These are phyloP conservation scores for Xenopus laevis DNA, from an alignment of 2,113 vertebrate species.

Conservation along the genomic window DNA sequence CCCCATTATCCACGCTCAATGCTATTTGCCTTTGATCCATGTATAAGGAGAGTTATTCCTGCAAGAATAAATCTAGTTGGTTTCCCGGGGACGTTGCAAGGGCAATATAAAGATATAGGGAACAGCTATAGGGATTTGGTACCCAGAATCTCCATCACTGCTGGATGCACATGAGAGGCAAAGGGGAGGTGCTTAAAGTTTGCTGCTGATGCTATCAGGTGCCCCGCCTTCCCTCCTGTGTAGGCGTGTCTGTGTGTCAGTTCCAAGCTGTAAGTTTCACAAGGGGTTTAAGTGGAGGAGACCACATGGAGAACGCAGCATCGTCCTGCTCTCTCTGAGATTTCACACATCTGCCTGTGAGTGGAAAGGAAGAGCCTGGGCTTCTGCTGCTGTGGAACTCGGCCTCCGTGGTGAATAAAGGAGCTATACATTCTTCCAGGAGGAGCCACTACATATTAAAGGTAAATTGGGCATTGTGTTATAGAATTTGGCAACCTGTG, in stretches of 20 bases:
- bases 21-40: no score
- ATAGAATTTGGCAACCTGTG: no score
- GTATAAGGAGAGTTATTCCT: no score
- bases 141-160: no score
- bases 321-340: constrained; percentile 6
- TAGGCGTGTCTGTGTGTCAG: constrained; percentile 32
- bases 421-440: constrained; percentile 5
- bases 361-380: background rate
- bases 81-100: no score
- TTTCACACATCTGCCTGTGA: background rate
- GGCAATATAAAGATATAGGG: no score
- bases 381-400: background rate
- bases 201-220: constrained; percentile 30
- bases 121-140: no score
- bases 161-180: background rate
- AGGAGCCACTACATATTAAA: constrained; percentile 9
- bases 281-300: constrained; percentile 9
- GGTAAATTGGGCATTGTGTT: background rate
- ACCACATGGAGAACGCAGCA: constrained; percentile 26
- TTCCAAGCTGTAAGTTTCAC: constrained; percentile 36
- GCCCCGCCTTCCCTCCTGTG: background rate
- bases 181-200: constrained; percentile 42
- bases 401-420: background rate
- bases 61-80: no score
- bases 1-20: no score